Evolutionary conservation across 2,888 invertebrate species (phyloP).

Genomic region (Trichopria drosophilae): DNA sequence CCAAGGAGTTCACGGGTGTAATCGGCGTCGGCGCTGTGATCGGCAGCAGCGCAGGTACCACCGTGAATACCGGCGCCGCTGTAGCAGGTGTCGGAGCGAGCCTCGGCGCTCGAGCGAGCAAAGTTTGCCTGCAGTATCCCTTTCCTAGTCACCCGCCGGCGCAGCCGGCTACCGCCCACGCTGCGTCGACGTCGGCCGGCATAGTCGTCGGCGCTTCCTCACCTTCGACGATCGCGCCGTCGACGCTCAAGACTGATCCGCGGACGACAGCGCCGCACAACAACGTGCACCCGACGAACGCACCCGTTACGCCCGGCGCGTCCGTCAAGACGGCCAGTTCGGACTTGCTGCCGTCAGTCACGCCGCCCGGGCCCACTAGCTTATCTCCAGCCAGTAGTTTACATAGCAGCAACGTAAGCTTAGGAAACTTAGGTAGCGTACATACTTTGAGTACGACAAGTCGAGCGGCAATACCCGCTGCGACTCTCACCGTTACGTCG

Average conservation of each 20-base stretch:
- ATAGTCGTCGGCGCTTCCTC: conserved; percentile 44
- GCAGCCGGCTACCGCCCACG: conserved; percentile 48
- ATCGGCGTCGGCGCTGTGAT: conserved; percentile 48
- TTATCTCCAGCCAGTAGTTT: conserved; percentile 32
- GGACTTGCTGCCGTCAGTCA: conserved; percentile 53
- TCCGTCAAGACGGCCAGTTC: conserved; percentile 52
- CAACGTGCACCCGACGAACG: conserved; percentile 52
- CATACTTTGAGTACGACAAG: conserved; percentile 42
- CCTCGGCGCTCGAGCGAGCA: conserved; percentile 55
- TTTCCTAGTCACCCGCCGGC: conserved; percentile 77
- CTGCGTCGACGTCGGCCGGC: conserved; percentile 51
- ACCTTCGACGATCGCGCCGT: conserved; percentile 44
- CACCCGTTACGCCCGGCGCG: conserved; percentile 51
- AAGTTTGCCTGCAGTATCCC: conserved; percentile 72
- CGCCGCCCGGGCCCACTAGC: conserved; percentile 38
- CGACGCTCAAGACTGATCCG: conserved; percentile 45
- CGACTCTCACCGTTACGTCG: conserved; percentile 38
- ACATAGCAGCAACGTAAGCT: conserved; percentile 29
- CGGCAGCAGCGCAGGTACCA: conserved; percentile 33
- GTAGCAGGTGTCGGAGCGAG: conserved; percentile 42
- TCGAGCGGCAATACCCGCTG: conserved; percentile 41
- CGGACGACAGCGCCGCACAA: conserved; percentile 45
- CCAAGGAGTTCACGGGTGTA: conserved; percentile 61
- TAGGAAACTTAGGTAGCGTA: conserved; percentile 34
- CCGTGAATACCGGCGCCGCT: conserved; percentile 42